Percentiles rank a stretch among this genome's conserved stretches.
phyloP scores from a whole-genome alignment of 1,140 invertebrate species.

The Choristoneura fumiferana region DNA sequence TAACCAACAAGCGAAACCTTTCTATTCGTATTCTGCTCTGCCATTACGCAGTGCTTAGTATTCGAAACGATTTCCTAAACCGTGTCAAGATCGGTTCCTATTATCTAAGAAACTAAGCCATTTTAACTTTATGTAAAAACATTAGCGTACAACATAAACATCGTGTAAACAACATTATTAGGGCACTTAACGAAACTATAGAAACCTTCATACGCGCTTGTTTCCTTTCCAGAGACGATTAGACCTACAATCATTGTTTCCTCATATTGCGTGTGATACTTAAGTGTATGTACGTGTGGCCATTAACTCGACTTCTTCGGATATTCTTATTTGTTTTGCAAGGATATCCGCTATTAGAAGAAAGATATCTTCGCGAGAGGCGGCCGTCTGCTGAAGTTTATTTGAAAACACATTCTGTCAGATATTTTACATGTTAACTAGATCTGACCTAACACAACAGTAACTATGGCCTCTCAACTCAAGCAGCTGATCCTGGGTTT shows the following conservation, averaged over 20 bases:
- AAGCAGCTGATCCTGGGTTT: no score
- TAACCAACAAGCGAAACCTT: constrained; percentile 30
- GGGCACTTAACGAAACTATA: constrained; percentile 33
- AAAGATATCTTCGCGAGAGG: no score
- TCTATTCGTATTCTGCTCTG: constrained; percentile 55
- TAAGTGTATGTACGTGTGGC: constrained; percentile 19
- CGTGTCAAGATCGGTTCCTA: constrained; percentile 69
- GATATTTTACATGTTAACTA: no score
- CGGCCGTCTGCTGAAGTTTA: no score
- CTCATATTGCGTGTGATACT: constrained; percentile 23
- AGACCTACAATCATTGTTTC: constrained; percentile 30
- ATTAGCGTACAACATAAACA: constrained; percentile 50
- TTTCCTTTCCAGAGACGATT: constrained; percentile 38
- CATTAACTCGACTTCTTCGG: constrained; percentile 18
- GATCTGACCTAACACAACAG: no score
- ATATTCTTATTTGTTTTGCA: constrained; percentile 21
- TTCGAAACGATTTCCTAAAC: constrained; percentile 62
- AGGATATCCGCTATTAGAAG: constrained; percentile 5
- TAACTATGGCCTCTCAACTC: no score
- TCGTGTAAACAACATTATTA: constrained; percentile 30
- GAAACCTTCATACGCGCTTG: constrained; percentile 23
- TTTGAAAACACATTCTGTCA: no score
- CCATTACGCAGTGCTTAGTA: constrained; percentile 58
- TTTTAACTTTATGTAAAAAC: constrained; percentile 38
- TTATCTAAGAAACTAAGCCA: constrained; percentile 56